A percentile compares a stretch with the other conserved stretches of the same genome.
Evolutionary conservation across 2,797 vertebrate species (phyloP).

Genomic region (Chrysolophus pictus): DNA sequence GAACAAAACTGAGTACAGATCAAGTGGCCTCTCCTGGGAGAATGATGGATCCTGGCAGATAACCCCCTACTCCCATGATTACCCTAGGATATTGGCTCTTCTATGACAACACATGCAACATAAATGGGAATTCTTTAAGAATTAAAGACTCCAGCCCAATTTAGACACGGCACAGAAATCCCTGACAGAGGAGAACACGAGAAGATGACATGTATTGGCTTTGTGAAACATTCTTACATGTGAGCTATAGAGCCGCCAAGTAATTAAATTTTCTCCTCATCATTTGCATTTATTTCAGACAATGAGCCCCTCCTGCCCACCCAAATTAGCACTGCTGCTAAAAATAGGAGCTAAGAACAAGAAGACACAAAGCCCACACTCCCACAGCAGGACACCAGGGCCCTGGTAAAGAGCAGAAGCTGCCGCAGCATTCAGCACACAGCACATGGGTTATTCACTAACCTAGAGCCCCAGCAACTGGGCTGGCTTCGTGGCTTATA

Average conservation of each 20-base stretch:
- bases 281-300: neutral
- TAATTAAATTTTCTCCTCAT: neutral
- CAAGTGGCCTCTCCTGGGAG: neutral
- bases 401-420: neutral
- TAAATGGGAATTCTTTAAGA: neutral
- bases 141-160: neutral
- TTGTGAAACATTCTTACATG: neutral
- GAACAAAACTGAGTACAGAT: neutral
- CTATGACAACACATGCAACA: neutral
- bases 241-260: neutral
- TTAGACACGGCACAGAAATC: neutral
- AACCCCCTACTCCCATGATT: neutral
- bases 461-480: neutral
- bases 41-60: rapidly evolving
- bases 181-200: neutral
- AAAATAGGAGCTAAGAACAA: neutral
- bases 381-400: rapidly evolving
- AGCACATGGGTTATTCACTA: neutral
- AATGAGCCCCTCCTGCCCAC: neutral
- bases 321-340: neutral
- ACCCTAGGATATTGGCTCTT: neutral
- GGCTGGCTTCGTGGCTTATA: neutral
- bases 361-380: neutral
- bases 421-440: neutral
- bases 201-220: neutral